Evolutionary conservation across 2,888 invertebrate genomes (phyloP), one percentile per base, ranked within the genome.

Genomic region (Drosophila affinis): DNA sequence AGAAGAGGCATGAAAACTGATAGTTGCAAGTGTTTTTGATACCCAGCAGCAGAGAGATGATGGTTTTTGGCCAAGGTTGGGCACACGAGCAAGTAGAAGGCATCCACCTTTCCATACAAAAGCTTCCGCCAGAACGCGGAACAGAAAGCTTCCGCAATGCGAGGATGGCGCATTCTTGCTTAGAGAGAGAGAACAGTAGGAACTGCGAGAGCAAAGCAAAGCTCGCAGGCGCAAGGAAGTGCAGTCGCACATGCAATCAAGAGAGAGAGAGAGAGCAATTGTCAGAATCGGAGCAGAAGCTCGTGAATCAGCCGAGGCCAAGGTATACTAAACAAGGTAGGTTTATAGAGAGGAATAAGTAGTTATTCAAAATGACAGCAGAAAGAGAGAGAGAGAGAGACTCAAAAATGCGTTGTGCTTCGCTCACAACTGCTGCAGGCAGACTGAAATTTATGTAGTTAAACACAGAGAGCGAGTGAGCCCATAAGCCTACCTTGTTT

Each of bases 1-100:
- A 47, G 32, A 12, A 49, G 64, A 54, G 49, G 61, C 39, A 39
- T 5, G 39, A 3, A 39, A 39, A n/a, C 39, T n/a, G 39, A 39
- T 39, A 7, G 39, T 39, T n/a, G 39, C 39, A 39, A 39, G 39
- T 39, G 39, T 7, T 39, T 39, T n/a, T 6, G 39, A 5, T 39
- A 14, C 6, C 14, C 39, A 1, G 39, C 3, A 4, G 39, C 5
- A 5, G 3, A 3, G 39, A 0, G 39, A n/a, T n/a, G 7, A 14
- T n/a, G 39, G 7, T 3, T 39, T 14, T 6, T 2, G 3, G 39
- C 7, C 7, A 3, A 2, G n/a, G 14, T n/a, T 39, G 2, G 39
- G 12, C 14, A 2, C 34, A 34, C 1, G 1, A 34, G 34, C 14
- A 14, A n/a, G 3, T 6, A 14, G 39, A 39, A 39, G 39, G 39